These are phyloP conservation scores for Anthoscopus minutus DNA, from an alignment of 2,113 vertebrate species.

Conservation along the genomic window DNA sequence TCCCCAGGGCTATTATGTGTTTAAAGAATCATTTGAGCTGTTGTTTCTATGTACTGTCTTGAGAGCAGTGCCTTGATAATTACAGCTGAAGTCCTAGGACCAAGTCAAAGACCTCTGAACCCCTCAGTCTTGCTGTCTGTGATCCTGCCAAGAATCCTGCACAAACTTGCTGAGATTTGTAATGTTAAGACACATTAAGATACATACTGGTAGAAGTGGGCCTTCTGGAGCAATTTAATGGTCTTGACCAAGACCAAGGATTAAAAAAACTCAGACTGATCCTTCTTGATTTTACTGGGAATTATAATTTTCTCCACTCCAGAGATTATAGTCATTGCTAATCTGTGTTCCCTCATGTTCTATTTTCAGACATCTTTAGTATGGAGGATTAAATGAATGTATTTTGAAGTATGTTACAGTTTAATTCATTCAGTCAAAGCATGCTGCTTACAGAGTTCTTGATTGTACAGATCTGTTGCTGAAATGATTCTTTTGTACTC, in stretches of 20 bases:
- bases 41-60: slow-evolving; percentile 12
- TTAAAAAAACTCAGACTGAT: slow-evolving; percentile 8
- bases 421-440: slow-evolving; percentile 53
- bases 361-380: not conserved
- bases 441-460: slow-evolving; percentile 45
- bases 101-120: slow-evolving; percentile 22
- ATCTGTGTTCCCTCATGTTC: not conserved
- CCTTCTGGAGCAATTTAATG: not conserved
- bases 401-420: slow-evolving; percentile 38
- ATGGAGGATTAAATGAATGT: slow-evolving; percentile 43
- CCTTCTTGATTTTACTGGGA: not conserved
- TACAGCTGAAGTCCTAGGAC: slow-evolving; percentile 17
- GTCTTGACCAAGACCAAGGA: not conserved
- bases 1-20: not conserved
- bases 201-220: not conserved
- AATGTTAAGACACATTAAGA: not conserved
- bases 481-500: slow-evolving; percentile 44
- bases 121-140: not conserved
- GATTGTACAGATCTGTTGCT: slow-evolving; percentile 47
- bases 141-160: not conserved
- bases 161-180: not conserved
- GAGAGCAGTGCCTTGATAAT: slow-evolving; percentile 41
- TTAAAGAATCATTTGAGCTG: slow-evolving; percentile 18
- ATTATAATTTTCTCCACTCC: not conserved
- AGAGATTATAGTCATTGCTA: not conserved